Evolutionary conservation across 2,113 vertebrate genomes (phyloP), one percentile per base, ranked within the genome.

Genomic region (Hydrolagus affinis): DNA sequence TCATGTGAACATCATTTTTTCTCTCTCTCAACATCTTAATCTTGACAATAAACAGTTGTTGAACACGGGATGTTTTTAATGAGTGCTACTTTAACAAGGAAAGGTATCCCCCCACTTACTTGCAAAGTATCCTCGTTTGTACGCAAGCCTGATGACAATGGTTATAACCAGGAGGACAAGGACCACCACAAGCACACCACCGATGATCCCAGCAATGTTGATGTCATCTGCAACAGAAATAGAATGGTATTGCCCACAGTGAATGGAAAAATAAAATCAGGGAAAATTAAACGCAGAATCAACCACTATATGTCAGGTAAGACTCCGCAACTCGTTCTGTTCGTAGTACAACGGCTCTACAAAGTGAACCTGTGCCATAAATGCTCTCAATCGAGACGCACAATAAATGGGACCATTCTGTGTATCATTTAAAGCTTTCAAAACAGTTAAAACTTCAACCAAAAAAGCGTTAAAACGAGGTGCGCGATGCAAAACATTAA

Each of bases 131-230:
- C 96, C 96, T 1, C 93, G 95, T 90, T 94, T 95, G 85, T 96
- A 93, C 32, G 95, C 95, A 86, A 95, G 95, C 91, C 95, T 98
- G 89, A 98, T 91, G 4, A 93, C 94, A 2, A 92, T 87, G 0
- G 92, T 93, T 87, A 96, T 91, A 89, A 94, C 91, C 85, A 92
- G 89, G 87, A 97, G 89, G 0, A 95, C 93, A 0, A 89, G 85
- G 0, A 96, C 86, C 21, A 93, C 96, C n/a, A 94, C 96, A 80
- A 96, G 88, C 0, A 95, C 91, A 44, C 94, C 94, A 0, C 96
- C 96, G 2, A 98, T 91, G 86, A 94, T 97, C 85, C 95, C 96
- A 0, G 93, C 92, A 0, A 98, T 92, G 87, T 98, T 97, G 68
- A 98, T 89, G 85, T 99, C 96, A 92, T 98, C 98, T 99, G 89